Evolutionary conservation across 2,888 invertebrate species (phyloP).

Genomic region (Agriotes lineatus): DNA sequence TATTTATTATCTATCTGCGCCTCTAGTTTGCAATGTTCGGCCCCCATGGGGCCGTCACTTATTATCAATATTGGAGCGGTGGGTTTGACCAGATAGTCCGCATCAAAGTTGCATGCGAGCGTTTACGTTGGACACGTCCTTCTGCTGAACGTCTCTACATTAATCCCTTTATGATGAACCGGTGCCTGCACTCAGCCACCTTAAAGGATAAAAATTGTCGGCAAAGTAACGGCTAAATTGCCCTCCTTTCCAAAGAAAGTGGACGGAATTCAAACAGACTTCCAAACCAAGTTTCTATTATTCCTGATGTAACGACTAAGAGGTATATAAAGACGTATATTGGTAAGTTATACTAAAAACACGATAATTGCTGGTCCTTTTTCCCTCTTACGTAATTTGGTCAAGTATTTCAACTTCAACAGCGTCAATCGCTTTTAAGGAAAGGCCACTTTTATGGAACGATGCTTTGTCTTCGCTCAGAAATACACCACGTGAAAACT

Average conservation of each 20-base stretch:
- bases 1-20: constrained; percentile 44
- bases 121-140: background rate
- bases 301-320: too few species aligned
- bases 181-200: background rate
- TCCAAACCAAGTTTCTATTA: constrained; percentile 18
- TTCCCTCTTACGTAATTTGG: too few species aligned
- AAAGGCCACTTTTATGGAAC: too few species aligned
- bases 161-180: constrained; percentile 11
- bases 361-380: too few species aligned
- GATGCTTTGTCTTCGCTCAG: too few species aligned
- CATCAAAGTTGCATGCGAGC: background rate
- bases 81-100: background rate
- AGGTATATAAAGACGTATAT: too few species aligned
- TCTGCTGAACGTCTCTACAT: background rate
- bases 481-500: too few species aligned
- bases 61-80: constrained; percentile 37
- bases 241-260: constrained; percentile 4
- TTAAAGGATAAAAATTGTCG: constrained; percentile 13
- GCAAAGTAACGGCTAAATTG: constrained; percentile 1
- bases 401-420: too few species aligned
- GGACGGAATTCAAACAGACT: background rate
- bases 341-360: too few species aligned
- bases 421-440: too few species aligned
- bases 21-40: constrained; percentile 33
- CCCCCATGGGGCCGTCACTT: constrained; percentile 32